A percentile compares a stretch with the other conserved stretches of the same genome.
Conservation (phyloP, 2,888 invertebrate species). For the Xestia rhomboidea region DNA sequence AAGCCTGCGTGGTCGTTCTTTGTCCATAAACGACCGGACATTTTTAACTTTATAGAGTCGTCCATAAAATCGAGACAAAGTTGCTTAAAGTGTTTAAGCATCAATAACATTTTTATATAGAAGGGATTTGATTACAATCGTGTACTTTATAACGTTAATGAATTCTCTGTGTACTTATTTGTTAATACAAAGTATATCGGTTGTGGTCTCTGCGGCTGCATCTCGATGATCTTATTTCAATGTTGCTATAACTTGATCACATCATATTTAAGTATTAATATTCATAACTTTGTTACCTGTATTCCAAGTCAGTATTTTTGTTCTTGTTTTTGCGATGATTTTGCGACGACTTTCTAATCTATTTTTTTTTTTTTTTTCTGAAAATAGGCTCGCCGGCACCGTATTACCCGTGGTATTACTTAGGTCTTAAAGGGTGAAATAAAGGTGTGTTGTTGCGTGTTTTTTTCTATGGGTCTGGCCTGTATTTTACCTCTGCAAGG, state of each 20-base stretch:
- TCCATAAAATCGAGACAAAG: neutral
- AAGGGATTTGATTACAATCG: neutral
- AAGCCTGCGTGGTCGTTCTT: neutral
- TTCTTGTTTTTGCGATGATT: slow-evolving; percentile 5
- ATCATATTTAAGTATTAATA: slow-evolving; percentile 23
- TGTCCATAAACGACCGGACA: neutral
- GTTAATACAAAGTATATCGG: slow-evolving; percentile 25
- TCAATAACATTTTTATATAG: slow-evolving; percentile 26
- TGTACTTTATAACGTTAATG: slow-evolving; percentile 25
- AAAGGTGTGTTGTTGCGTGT: no score
- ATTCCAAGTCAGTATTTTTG: slow-evolving; percentile 2
- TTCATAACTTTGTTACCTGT: slow-evolving; percentile 37
- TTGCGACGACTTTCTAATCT: neutral
- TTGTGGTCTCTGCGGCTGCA: slow-evolving; percentile 59
- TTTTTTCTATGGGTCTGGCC: neutral
- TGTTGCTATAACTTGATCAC: slow-evolving; percentile 19
- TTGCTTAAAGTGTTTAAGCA: neutral
- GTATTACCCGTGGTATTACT: no score
- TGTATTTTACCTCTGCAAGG: neutral
- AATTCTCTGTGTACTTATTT: slow-evolving; percentile 27
- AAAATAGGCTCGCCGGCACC: neutral
- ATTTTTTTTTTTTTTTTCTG: neutral
- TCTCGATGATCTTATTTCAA: slow-evolving; percentile 52
- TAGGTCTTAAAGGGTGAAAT: neutral
- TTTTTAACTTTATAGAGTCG: neutral